Percentiles rank a stretch among this genome's conserved stretches.
Conservation (phyloP, 2,888 invertebrate species). For the Mesorhabditis sp. region DNA sequence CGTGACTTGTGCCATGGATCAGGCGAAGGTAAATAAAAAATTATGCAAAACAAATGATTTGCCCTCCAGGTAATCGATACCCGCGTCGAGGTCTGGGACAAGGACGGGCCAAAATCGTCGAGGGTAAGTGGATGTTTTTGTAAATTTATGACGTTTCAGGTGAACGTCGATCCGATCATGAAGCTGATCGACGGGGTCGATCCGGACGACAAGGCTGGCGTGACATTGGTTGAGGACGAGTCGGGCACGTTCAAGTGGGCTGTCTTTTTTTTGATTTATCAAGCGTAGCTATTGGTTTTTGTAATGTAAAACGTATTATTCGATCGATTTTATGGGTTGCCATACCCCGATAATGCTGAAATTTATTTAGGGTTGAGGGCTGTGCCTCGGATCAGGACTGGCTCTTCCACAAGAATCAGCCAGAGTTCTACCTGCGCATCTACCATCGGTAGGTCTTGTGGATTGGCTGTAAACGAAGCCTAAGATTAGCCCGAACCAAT, state of each 20-base stretch:
- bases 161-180: not conserved
- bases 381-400: constrained; percentile 46
- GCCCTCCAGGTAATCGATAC: constrained; percentile 23
- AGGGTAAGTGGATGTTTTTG: constrained; percentile 5
- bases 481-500: not conserved
- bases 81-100: constrained; percentile 46
- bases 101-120: constrained; percentile 37
- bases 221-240: constrained; percentile 37
- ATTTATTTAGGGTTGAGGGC: constrained; percentile 23
- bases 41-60: not conserved
- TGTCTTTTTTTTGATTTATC: too few relatives aligned
- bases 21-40: constrained; percentile 19
- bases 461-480: not conserved
- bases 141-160: not conserved
- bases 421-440: constrained; percentile 46
- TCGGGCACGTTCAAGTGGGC: constrained; percentile 31
- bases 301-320: too few relatives aligned
- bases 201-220: constrained; percentile 45
- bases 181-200: constrained; percentile 22
- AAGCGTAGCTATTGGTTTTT: too few relatives aligned
- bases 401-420: constrained; percentile 36
- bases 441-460: constrained; percentile 23
- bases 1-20: constrained; percentile 35
- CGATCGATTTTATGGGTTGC: too few relatives aligned
- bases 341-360: too few relatives aligned